Conservation (phyloP, 2,888 invertebrate species). For the Allacma fusca region DNA sequence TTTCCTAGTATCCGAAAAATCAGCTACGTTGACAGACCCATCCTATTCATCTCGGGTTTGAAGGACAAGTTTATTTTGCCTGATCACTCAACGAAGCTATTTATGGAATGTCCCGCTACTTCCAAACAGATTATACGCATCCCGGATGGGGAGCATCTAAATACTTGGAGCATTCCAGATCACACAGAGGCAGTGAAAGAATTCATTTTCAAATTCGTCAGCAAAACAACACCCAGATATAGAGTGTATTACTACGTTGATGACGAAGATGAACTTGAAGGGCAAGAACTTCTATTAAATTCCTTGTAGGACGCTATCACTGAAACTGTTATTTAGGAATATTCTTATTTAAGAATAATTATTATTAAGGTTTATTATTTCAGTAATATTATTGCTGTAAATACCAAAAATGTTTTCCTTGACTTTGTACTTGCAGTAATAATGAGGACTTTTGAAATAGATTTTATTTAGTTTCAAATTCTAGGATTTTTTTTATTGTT, state of each 20-base stretch:
- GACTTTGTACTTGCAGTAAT: too few relatives aligned
- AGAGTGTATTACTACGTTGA: neutral
- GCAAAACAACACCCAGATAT: neutral
- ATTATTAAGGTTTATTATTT: too few relatives aligned
- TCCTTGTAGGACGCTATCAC: too few relatives aligned
- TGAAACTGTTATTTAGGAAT: too few relatives aligned
- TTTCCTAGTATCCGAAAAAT: slow-evolving; percentile 2
- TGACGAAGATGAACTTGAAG: neutral
- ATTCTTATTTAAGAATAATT: too few relatives aligned
- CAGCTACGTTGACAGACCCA: neutral
- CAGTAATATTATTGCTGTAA: too few relatives aligned
- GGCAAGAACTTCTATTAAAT: neutral
- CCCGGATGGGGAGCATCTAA: slow-evolving; percentile 31
- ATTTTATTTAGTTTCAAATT: too few relatives aligned
- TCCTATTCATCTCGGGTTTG: slow-evolving; percentile 26
- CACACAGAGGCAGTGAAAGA: neutral
- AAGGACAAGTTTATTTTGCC: slow-evolving; percentile 29
- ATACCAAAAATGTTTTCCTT: too few relatives aligned
- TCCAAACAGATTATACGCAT: slow-evolving; percentile 18
- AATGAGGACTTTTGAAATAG: too few relatives aligned
- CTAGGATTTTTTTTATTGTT: too few relatives aligned
- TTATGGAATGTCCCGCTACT: neutral
- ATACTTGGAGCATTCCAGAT: neutral
- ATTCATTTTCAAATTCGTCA: slow-evolving; percentile 6
- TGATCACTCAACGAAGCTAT: slow-evolving; percentile 16